These are phyloP conservation scores for Trimorus sp. DNA, from an alignment of 2,888 invertebrate genomes.

Conservation along the genomic window DNA sequence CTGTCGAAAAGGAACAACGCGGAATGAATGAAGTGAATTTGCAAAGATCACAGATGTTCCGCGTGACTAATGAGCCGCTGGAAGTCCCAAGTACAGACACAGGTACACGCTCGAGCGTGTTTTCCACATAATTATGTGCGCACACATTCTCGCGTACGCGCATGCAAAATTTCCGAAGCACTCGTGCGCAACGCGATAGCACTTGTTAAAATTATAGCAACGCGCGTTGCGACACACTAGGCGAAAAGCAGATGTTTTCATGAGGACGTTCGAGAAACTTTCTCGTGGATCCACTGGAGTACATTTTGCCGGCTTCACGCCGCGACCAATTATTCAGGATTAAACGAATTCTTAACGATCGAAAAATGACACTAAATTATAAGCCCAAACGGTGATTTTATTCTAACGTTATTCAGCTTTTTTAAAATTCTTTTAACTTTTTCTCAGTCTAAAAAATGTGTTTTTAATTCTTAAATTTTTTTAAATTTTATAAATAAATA, in stretches of 20 bases:
- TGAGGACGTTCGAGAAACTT: constrained; percentile 60
- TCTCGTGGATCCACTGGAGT: too few relatives aligned
- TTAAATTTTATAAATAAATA: too few relatives aligned
- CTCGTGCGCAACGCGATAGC: constrained; percentile 63
- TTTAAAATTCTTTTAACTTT: too few relatives aligned
- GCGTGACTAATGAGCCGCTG: constrained; percentile 47
- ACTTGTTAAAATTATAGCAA: constrained; percentile 64
- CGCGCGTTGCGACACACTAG: constrained; percentile 56
- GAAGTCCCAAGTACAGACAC: constrained; percentile 31
- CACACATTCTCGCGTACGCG: constrained; percentile 40
- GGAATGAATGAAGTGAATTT: constrained; percentile 12
- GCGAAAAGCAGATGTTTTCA: constrained; percentile 64
- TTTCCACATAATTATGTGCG: constrained; percentile 57
- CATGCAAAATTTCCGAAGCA: constrained; percentile 62
- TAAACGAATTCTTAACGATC: constrained; percentile 12
- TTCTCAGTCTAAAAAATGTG: too few relatives aligned
- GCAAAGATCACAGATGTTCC: constrained; percentile 47
- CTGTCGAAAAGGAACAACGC: neutral
- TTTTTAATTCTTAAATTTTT: too few relatives aligned
- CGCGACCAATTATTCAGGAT: constrained; percentile 40
- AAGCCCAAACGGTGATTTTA: too few relatives aligned
- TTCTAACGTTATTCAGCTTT: too few relatives aligned
- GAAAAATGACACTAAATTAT: constrained; percentile 5
- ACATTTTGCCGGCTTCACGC: constrained; percentile 25
- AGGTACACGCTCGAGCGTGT: constrained; percentile 38